Base-by-base conservation (phyloP, 2,888 invertebrate species). In the Gerris lacustris region DNA sequence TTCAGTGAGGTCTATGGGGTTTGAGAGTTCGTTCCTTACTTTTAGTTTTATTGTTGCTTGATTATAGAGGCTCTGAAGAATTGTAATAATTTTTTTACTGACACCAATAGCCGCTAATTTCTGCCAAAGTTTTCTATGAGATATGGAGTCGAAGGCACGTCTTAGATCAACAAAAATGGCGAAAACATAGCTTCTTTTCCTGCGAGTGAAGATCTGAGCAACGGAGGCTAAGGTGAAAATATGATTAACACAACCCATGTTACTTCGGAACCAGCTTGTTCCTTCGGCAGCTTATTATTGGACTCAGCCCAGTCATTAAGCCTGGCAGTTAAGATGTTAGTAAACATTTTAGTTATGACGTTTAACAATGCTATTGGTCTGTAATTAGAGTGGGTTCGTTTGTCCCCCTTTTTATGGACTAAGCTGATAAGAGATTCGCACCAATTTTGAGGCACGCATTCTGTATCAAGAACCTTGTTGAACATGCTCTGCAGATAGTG, bases 261-360 rank as follows among this genome's bases (percentile, higher is more conserved):
- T 64, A 0, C 43, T 9, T n/a, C 70, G 31, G 31, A 70, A 70
- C 70, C 70, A 17, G 67, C 44, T 68, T 70, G 70, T 7, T 67
- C 67, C 44, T 70, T 67, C 6, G 67, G 63, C 0, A 70, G 45
- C n/a, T 44, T 6, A 6, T 67, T 44, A 6, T 9, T 44, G 18
- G 6, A 44, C n/a, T 67, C 55, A 5, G 31, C n/a, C 70, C 70
- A 70, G 11, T 55, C 31, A 7, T 6, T 44, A 6, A 70, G 6
- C 17, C 70, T 18, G 6, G 45, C 45, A 6, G 6, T 17, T 4
- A 70, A 6, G 18, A 63, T 45, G 4, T 43, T 44, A 6, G 63
- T 70, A 17, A 70, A 70, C 0, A 70, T 31, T 44, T 70, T 70
- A n/a, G 18, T 43, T 1, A 70, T 44, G 2, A 44, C 44, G 17